Conservation (phyloP, 1,140 invertebrate genomes). For the Odontomachus brunneus region DNA sequence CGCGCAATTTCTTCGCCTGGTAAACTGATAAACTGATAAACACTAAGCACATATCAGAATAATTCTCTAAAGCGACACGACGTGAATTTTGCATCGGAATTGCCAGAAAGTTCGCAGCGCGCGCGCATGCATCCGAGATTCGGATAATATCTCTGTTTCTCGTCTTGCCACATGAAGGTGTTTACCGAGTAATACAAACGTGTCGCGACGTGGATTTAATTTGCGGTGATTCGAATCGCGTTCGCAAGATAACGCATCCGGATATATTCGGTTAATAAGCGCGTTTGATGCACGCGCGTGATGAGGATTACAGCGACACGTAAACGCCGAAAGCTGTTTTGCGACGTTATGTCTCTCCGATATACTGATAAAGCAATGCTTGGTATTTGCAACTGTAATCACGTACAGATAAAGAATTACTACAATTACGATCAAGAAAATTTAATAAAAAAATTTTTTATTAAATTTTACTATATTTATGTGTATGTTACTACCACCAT, state of each 20-base stretch:
- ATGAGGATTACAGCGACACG: background rate
- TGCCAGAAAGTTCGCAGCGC: background rate
- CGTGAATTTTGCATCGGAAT: too few relatives aligned
- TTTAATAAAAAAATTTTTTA: too few relatives aligned
- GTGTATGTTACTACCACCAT: too few relatives aligned
- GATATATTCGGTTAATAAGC: conserved; percentile 27
- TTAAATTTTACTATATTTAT: too few relatives aligned
- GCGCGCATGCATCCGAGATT: background rate
- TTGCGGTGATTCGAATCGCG: conserved; percentile 14
- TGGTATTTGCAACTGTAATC: too few relatives aligned
- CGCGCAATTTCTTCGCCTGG: too few relatives aligned
- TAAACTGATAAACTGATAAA: too few relatives aligned
- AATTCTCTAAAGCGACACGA: background rate
- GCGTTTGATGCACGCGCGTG: background rate
- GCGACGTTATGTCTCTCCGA: too few relatives aligned
- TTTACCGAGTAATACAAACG: conserved; percentile 15
- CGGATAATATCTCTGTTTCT: background rate
- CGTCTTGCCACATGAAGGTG: conserved; percentile 15
- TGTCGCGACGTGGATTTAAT: conserved; percentile 27
- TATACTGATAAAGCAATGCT: too few relatives aligned
- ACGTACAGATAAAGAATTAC: too few relatives aligned
- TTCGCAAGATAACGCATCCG: conserved; percentile 31
- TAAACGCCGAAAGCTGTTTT: conserved; percentile 10
- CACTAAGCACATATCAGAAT: background rate
- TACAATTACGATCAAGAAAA: too few relatives aligned